phyloP scores from a whole-genome alignment of 2,113 vertebrate species.

The Misgurnus mizolepis region DNA sequence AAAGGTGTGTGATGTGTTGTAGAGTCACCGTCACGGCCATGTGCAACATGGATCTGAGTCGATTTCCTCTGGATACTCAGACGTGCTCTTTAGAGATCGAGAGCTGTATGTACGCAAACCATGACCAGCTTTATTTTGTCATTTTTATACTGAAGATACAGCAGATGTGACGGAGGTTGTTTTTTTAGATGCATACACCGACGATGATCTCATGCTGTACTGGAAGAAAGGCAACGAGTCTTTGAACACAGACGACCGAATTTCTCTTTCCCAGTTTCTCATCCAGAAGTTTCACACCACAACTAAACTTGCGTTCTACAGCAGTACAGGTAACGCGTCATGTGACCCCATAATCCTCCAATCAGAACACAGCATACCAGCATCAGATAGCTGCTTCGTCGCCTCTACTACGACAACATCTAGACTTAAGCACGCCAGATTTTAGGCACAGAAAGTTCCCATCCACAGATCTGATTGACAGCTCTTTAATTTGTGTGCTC shows the following conservation, averaged over 20 bases:
- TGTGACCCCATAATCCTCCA: no score
- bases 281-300: constrained; percentile 99
- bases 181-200: constrained; percentile 91
- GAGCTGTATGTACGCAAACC: constrained; percentile 86
- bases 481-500: background rate
- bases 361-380: no score
- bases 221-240: constrained; percentile 99
- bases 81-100: constrained; percentile 97
- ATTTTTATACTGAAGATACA: no score
- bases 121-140: no score
- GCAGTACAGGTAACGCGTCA: constrained; percentile 87
- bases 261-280: constrained; percentile 96
- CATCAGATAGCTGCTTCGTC: no score
- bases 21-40: constrained; percentile 97
- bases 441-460: no score
- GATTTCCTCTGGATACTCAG: constrained; percentile 95
- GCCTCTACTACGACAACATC: no score
- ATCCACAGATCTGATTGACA: no score
- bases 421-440: no score
- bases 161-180: background rate
- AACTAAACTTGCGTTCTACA: constrained; percentile 95
- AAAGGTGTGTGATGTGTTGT: constrained; percentile 36
- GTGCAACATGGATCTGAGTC: constrained; percentile 99
- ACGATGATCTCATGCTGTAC: constrained; percentile 97
- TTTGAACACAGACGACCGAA: constrained; percentile 94